A percentile compares a stretch with the other conserved stretches of the same genome.
phyloP scores from a whole-genome alignment of 2,113 vertebrate species.

The Octodon degus region DNA sequence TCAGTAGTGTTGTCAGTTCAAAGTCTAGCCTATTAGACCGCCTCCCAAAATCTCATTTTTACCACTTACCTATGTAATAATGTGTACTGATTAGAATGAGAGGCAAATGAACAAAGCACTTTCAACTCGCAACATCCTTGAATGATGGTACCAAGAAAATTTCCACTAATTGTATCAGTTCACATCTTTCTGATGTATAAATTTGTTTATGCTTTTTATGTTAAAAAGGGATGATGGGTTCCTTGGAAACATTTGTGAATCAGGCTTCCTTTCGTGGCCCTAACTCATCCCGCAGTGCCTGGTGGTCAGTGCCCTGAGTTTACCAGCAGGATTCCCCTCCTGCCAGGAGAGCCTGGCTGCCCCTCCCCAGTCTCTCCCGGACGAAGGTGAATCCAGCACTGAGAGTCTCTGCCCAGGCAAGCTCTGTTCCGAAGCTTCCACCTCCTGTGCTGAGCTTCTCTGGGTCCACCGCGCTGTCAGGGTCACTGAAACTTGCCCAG shows the following conservation, averaged over 20 bases:
- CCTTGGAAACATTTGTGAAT: neutral
- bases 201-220: neutral
- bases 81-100: neutral
- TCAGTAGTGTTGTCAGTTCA: neutral
- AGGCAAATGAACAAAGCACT: neutral
- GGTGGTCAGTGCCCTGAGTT: neutral
- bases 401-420: no score
- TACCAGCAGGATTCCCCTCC: neutral
- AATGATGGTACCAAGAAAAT: neutral
- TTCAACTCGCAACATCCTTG: neutral
- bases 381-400: no score
- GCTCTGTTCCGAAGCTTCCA: neutral
- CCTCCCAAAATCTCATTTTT: constrained; percentile 1
- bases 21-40: neutral
- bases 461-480: neutral
- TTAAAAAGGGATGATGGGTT: neutral
- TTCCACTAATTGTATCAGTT: neutral
- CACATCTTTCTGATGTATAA: neutral
- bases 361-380: neutral
- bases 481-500: neutral
- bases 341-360: neutral
- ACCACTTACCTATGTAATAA: neutral
- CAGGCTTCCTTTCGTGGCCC: neutral
- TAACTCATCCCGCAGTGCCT: accelerated
- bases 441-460: neutral